These are phyloP conservation scores for Mya arenaria DNA, from an alignment of 1,140 invertebrate species.

Conservation along the genomic window DNA sequence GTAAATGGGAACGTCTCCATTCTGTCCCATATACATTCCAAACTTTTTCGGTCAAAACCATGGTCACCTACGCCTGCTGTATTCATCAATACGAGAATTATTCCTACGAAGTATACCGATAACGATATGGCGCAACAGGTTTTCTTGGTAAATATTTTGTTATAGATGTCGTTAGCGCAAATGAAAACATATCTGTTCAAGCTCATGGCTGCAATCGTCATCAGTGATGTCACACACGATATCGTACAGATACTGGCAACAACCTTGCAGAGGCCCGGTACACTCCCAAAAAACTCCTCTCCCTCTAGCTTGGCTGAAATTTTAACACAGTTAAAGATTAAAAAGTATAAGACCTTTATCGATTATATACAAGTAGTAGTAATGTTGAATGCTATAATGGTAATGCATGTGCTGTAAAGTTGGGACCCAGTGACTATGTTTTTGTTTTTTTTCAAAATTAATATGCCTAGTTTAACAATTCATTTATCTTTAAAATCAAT, in stretches of 20 bases:
- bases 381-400: too few relatives aligned
- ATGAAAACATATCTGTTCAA: slow-evolving; percentile 75
- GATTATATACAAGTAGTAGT: too few relatives aligned
- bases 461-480: too few relatives aligned
- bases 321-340: too few relatives aligned
- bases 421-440: too few relatives aligned
- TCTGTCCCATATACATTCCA: slow-evolving; percentile 72
- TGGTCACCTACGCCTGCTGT: slow-evolving; percentile 68
- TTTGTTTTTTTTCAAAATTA: too few relatives aligned
- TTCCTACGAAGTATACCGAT: slow-evolving; percentile 58
- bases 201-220: slow-evolving; percentile 68
- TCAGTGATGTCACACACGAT: slow-evolving; percentile 68
- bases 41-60: slow-evolving; percentile 68
- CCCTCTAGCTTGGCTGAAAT: slow-evolving; percentile 66
- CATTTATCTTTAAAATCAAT: too few relatives aligned
- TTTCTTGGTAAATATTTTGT: slow-evolving; percentile 65
- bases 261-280: slow-evolving; percentile 67
- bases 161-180: slow-evolving; percentile 65
- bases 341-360: too few relatives aligned
- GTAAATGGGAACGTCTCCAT: slow-evolving; percentile 71
- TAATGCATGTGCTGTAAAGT: too few relatives aligned
- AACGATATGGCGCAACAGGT: slow-evolving; percentile 61
- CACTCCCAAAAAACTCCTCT: slow-evolving; percentile 65
- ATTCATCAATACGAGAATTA: slow-evolving; percentile 62
- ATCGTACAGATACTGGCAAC: slow-evolving; percentile 70